Percentiles rank a stretch among this genome's conserved stretches.
Conservation (phyloP, 2,113 vertebrate genomes). For the Pteropus alecto region DNA sequence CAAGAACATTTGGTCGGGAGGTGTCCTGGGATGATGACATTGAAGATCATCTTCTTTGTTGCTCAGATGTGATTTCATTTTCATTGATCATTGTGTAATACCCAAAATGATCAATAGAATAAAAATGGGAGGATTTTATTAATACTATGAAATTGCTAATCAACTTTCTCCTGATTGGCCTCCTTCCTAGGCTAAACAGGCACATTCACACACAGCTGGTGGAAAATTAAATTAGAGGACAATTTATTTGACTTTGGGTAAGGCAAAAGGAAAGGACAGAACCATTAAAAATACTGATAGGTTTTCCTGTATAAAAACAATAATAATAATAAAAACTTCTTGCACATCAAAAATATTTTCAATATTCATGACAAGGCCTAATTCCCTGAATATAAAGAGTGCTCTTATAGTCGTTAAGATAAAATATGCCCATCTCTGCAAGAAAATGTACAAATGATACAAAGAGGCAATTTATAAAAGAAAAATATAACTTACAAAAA, state of each 20-base stretch:
- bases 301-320: background rate
- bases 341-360: background rate
- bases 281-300: background rate
- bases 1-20: background rate
- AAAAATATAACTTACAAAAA: background rate
- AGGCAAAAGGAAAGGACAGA: background rate
- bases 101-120: background rate
- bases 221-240: background rate
- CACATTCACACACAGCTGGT: background rate
- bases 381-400: background rate
- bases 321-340: background rate
- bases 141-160: background rate
- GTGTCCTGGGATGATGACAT: background rate
- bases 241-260: background rate
- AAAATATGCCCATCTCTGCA: background rate
- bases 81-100: background rate
- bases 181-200: background rate
- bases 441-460: background rate
- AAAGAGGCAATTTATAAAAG: background rate
- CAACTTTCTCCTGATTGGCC: background rate
- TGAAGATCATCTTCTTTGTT: constrained; percentile 2
- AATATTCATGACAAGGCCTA: background rate
- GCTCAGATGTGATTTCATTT: background rate
- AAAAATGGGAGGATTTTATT: background rate
- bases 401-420: background rate